Conservation (phyloP, 2,797 vertebrate species). For the Characodon lateralis region DNA sequence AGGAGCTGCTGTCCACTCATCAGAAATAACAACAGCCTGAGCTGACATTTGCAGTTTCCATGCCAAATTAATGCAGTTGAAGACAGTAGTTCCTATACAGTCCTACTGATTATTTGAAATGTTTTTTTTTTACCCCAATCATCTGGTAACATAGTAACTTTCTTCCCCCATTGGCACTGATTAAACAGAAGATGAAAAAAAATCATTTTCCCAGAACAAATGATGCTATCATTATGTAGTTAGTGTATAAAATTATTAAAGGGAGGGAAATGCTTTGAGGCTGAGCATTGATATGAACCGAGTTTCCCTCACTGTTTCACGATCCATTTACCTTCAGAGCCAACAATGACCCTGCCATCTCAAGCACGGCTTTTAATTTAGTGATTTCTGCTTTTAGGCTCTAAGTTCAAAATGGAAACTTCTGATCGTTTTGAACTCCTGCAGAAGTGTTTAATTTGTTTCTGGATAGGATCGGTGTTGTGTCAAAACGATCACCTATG, state of each 20-base stretch:
- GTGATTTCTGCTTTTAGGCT: conserved; percentile 31
- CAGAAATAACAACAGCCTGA: conserved; percentile 66
- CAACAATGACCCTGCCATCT: conserved; percentile 46
- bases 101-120: conserved; percentile 32
- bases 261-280: conserved; percentile 54
- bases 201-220: conserved; percentile 58
- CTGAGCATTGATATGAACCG: conserved; percentile 44
- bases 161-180: conserved; percentile 32
- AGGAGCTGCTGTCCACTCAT: conserved; percentile 62
- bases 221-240: conserved; percentile 65
- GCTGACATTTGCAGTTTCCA: conserved; percentile 41
- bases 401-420: conserved; percentile 39
- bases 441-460: conserved; percentile 39
- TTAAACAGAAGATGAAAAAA: conserved; percentile 29
- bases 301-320: conserved; percentile 48
- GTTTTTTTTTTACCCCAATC: conserved; percentile 2
- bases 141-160: neutral
- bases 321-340: conserved; percentile 62
- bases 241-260: conserved; percentile 60
- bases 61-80: conserved; percentile 49
- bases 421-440: conserved; percentile 32
- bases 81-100: conserved; percentile 41
- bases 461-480: conserved; percentile 26
- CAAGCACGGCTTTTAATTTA: conserved; percentile 61
- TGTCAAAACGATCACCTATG: conserved; percentile 26